Evolutionary conservation across 2,113 vertebrate genomes (phyloP).

Genomic region (Epinephelus cyanopodus): DNA sequence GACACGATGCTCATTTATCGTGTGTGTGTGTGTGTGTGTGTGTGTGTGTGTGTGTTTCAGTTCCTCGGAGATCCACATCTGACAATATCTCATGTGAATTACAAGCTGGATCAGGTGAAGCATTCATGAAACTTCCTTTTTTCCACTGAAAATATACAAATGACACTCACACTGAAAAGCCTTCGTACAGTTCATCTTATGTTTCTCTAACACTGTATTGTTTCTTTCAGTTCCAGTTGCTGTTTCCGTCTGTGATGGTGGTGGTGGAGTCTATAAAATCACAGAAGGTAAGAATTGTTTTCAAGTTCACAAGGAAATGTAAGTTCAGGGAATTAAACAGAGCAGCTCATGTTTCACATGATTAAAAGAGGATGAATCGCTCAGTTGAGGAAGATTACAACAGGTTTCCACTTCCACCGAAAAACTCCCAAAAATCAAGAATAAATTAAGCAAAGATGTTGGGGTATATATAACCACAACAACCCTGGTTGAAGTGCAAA

Average conservation of each 20-base stretch:
- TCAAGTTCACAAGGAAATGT: not conserved
- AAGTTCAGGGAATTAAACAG: not conserved
- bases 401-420: not conserved
- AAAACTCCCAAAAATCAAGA: not conserved
- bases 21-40: constrained; percentile 66
- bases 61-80: constrained; percentile 97
- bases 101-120: constrained; percentile 95
- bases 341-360: not conserved
- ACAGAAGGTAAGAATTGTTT: constrained; percentile 89
- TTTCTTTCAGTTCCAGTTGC: constrained; percentile 91
- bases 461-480: no score
- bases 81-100: constrained; percentile 96
- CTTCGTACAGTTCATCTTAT: not conserved
- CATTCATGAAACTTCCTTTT: no score
- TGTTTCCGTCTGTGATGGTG: constrained; percentile 97
- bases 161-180: not conserved
- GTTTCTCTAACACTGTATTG: not conserved
- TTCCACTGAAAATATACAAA: not conserved
- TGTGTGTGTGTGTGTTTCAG: constrained; percentile 82
- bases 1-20: not conserved
- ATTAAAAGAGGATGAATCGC: not conserved
- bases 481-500: not conserved
- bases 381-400: not conserved
- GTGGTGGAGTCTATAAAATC: constrained; percentile 96
- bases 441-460: not conserved